Conservation (phyloP, 2,888 invertebrate genomes). For the Hirtodrosophila duncani region DNA sequence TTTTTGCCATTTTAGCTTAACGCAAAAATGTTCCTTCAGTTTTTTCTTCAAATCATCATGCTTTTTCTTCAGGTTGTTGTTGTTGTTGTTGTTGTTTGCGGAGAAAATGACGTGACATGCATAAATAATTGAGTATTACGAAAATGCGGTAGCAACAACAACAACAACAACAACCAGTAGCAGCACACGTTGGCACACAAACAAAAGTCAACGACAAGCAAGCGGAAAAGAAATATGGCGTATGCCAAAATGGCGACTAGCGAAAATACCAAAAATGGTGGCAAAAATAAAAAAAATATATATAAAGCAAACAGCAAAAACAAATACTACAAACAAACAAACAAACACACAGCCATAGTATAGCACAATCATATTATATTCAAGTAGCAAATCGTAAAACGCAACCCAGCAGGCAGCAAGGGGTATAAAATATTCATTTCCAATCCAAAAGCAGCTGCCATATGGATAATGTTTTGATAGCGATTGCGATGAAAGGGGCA, state of each 20-base stretch:
- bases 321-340: too few species aligned
- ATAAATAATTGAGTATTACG: slow-evolving; percentile 70
- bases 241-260: slow-evolving; percentile 58
- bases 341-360: too few species aligned
- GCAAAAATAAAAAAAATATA: slow-evolving; percentile 43
- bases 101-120: slow-evolving; percentile 70
- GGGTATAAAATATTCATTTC: slow-evolving; percentile 41
- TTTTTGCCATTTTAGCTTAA: slow-evolving; percentile 36
- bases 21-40: slow-evolving; percentile 31
- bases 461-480: slow-evolving; percentile 10
- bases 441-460: slow-evolving; percentile 22
- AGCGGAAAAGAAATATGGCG: slow-evolving; percentile 70
- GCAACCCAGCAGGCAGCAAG: slow-evolving; percentile 3
- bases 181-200: slow-evolving; percentile 37
- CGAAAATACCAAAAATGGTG: slow-evolving; percentile 43
- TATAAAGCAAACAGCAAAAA: slow-evolving; percentile 15
- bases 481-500: slow-evolving; percentile 4
- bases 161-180: slow-evolving; percentile 3
- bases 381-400: background rate
- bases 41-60: slow-evolving; percentile 20
- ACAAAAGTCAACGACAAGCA: slow-evolving; percentile 38
- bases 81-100: slow-evolving; percentile 35
- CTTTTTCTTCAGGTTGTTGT: slow-evolving; percentile 9
- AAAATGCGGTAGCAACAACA: slow-evolving; percentile 22
- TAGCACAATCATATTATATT: slow-evolving; percentile 28